A percentile compares a stretch with the other conserved stretches of the same genome.
These are phyloP conservation scores for Plagodis dolabraria DNA, from an alignment of 2,888 invertebrate species.

Conservation along the genomic window DNA sequence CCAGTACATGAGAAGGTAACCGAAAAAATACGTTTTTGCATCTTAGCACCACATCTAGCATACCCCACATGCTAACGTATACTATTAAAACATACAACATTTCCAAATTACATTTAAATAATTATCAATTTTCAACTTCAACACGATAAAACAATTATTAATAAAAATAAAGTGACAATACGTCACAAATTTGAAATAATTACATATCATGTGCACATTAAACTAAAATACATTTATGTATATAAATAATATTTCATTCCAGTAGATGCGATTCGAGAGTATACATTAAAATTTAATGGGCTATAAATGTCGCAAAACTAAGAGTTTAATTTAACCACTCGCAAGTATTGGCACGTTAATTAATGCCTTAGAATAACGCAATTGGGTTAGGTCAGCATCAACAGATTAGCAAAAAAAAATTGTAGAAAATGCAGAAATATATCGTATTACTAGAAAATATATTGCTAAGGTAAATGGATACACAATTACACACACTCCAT, in stretches of 20 bases:
- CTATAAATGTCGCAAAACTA: conserved; percentile 3
- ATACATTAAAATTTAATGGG: conserved; percentile 7
- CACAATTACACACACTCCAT: neutral
- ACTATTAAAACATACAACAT: too few relatives aligned
- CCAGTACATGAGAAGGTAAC: too few relatives aligned
- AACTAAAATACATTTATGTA: neutral
- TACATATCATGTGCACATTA: conserved; percentile 4
- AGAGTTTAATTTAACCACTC: conserved; percentile 6
- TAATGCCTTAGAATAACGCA: conserved; percentile 43
- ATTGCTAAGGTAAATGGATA: conserved; percentile 1
- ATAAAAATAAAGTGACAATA: too few relatives aligned
- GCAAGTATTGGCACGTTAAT: conserved; percentile 31
- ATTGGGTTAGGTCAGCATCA: conserved; percentile 53
- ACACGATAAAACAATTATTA: too few relatives aligned
- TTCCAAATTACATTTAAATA: too few relatives aligned
- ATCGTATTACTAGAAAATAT: conserved; percentile 7
- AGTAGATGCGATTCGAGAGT: neutral
- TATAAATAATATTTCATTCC: too few relatives aligned
- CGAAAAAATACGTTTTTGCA: too few relatives aligned
- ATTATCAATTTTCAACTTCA: too few relatives aligned
- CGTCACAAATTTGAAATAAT: too few relatives aligned
- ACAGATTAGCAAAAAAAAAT: conserved; percentile 17
- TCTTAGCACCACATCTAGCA: too few relatives aligned
- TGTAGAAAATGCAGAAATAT: neutral
- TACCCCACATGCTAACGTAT: too few relatives aligned